Evolutionary conservation across 2,113 vertebrate genomes (phyloP), one percentile per base, ranked within the genome.

Genomic region (Trematomus loennbergii): DNA sequence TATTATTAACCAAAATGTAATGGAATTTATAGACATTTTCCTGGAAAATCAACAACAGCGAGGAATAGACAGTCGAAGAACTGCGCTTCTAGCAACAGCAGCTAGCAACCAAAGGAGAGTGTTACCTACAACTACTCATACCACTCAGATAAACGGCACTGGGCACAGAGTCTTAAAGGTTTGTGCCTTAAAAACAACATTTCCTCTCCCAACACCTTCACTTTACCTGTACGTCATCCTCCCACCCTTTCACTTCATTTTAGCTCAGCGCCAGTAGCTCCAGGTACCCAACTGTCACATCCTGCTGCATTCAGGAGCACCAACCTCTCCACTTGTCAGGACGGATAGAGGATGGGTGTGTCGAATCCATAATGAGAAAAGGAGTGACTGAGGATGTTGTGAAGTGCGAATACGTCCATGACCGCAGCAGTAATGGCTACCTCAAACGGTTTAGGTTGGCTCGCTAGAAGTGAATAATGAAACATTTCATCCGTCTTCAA

Each of bases 271-370:
- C 45, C 59, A 22, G 66, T 76, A 20, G 72, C 90, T 89, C 50
- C 75, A 79, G 85, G 90, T 91, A 55, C 4, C 8, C 67, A 72
- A 70, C 74, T 88, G 91, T 89, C 84, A 90, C 82, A 78, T 82
- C 73, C 66, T 72, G 72, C 69, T 61, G 43, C 82, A 71, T 76
- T 85, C 79, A 79, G 52, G 59, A 49, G 58, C 79, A 65, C 72
- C 62, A 68, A 29, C 72, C 62, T 65, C 67, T 71, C 76, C 74
- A 63, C 81, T 57, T 78, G 88, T 86, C 92, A 84, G 50, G 57
- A 58, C 74, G 75, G 86, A 89, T 88, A 85, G 89, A 63, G 48
- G 59, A 50, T 17, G 2, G 16, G 68, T 72, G 79, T 57, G 66
- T 52, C 20, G 77, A 71, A 66, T 83, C 59, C 63, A 20, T 73